Evolutionary conservation across 1,140 invertebrate species (phyloP), one percentile per base, ranked within the genome.

Genomic region (Ceratina calcarata): DNA sequence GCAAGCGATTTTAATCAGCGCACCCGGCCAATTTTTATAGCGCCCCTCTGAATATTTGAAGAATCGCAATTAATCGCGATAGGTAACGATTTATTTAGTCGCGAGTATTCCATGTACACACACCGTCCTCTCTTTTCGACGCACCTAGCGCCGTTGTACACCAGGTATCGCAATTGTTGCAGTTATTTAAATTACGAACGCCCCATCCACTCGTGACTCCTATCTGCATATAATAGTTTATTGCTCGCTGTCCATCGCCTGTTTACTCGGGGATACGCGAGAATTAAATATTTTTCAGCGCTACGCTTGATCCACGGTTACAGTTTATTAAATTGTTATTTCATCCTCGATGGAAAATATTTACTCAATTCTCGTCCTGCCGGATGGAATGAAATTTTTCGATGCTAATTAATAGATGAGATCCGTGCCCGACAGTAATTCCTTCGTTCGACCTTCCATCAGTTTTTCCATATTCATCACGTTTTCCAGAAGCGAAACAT

Each of bases 301-400:
- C 55, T 20, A 57, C 55, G 18, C 49, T 0, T 12, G 67, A 45
- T 45, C 37, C 37, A 45, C 55, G 12, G 55, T 49, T 67, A 73
- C 76, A 64, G 37, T 74, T 78, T 73, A 73, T 74, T 18, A 55
- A 73, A 79, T 74, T 66, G 71, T 74, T 79, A 79, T 79, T 79
- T 74, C 53, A 24, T 61, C 51, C 16, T 3, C 60, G 32, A 64
- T 78, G 49, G 68, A 72, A 64, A 78, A 78, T 78, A 72, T 78
- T 78, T 78, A 72, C 51, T 58, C 60, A 78, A 72, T 72, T 53
- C 55, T 15, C 45, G 6, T 3, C 16, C 51, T 7, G 20, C 73
- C 16, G 32, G 16, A 22, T 15, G 53, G 57, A 76, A 76, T 76
- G n/a, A 76, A 76, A 22, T 64, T 57, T 20, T 6, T 27, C 22